Evolutionary conservation across 2,113 vertebrate species (phyloP).

Genomic region (Gorsachius goisagi): DNA sequence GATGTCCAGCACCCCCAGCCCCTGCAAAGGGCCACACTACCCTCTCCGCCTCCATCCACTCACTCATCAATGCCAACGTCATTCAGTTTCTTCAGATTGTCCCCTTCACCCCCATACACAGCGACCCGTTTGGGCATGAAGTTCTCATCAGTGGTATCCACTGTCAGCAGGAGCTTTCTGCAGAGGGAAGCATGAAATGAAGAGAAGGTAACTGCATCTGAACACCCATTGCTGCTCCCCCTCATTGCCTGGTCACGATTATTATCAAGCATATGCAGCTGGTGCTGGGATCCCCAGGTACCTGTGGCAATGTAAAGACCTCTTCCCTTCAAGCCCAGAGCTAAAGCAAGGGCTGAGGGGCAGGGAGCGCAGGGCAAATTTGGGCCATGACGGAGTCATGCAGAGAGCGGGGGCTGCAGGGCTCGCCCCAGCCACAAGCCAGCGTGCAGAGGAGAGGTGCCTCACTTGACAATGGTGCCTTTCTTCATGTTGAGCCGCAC

Average conservation of each 20-base stretch:
- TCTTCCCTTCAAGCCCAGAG: not conserved
- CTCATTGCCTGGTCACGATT: not conserved
- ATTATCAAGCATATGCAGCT: not conserved
- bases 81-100: conserved; percentile 91
- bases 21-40: not conserved
- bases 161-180: conserved; percentile 91
- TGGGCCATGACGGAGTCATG: not conserved
- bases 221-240: not conserved
- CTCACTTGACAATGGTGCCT: conserved; percentile 95
- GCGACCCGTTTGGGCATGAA: conserved; percentile 95
- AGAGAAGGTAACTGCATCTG: not conserved
- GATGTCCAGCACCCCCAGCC: not conserved
- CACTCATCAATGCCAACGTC: conserved; percentile 94
- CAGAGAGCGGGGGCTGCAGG: not conserved
- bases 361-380: not conserved
- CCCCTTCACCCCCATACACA: conserved; percentile 90
- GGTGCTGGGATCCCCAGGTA: not conserved
- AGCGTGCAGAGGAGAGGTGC: not conserved
- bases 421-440: not conserved
- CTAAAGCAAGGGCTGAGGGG: not conserved
- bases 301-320: not conserved
- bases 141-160: conserved; percentile 95
- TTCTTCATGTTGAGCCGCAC: conserved; percentile 98
- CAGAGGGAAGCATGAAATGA: not conserved
- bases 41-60: conserved; percentile 38